phyloP scores from a whole-genome alignment of 2,797 vertebrate species.

The Chelonia mydas region DNA sequence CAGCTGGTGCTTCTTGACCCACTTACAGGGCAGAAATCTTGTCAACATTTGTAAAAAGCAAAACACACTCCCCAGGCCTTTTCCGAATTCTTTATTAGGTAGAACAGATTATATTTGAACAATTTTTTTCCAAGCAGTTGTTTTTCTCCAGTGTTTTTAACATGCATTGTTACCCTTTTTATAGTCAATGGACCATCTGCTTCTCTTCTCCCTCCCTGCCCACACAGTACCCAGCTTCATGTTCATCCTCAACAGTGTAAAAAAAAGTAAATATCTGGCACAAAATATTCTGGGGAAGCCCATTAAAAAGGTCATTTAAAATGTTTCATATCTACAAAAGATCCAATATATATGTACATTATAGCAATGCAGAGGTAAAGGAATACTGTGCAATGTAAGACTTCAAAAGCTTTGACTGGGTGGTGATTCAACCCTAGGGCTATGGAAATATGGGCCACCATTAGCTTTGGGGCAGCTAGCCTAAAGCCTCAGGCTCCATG shows the following conservation, averaged over 20 bases:
- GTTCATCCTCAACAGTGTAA: constrained; percentile 71
- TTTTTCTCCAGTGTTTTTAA: constrained; percentile 56
- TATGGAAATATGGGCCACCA: constrained; percentile 68
- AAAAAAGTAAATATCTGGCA: constrained; percentile 76
- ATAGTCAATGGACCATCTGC: constrained; percentile 60
- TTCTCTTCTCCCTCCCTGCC: constrained; percentile 31
- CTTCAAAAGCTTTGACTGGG: constrained; percentile 59
- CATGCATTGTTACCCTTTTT: constrained; percentile 73
- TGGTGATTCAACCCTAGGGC: constrained; percentile 53
- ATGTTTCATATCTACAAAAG: constrained; percentile 80
- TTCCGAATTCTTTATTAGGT: constrained; percentile 78
- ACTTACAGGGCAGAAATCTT: background rate
- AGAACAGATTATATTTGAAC: constrained; percentile 75
- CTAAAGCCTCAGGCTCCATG: constrained; percentile 73
- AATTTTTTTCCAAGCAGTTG: constrained; percentile 55
- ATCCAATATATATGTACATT: constrained; percentile 71
- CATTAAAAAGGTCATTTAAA: constrained; percentile 80
- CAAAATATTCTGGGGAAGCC: constrained; percentile 61
- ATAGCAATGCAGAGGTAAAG: constrained; percentile 70
- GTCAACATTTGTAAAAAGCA: background rate
- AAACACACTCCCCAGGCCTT: background rate
- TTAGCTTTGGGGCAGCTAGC: constrained; percentile 61
- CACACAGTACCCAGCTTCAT: constrained; percentile 58
- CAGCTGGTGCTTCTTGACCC: background rate
- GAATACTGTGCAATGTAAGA: constrained; percentile 77